Base-by-base conservation (phyloP, 2,797 vertebrate species). In the Vireo griseus region DNA sequence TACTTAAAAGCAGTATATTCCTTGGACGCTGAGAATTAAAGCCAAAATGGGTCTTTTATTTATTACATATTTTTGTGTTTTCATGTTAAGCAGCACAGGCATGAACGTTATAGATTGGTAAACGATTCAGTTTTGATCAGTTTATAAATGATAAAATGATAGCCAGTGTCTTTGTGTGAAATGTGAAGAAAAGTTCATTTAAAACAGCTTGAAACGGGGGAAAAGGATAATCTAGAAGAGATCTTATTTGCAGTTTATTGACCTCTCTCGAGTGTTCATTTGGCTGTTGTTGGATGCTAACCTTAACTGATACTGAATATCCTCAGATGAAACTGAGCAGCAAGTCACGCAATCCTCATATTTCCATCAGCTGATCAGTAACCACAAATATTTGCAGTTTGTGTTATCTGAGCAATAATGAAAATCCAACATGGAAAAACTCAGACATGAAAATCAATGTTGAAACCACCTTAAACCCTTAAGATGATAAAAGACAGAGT, bases 321-420 rank as follows among this genome's bases (percentile, higher is more conserved):
- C 92, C 86, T 96, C 84, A 61, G 88, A 97, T 78, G 81, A 91
- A 95, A 59, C 54, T 1, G 40, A 86, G 84, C 13, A 92, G 83
- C 54, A 81, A 96, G 96, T 97, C 94, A 97, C 58, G 59, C 94
- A 93, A 94, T 79, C 68, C 79, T 75, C 92, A 57, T 95, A 96
- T 95, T 96, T 94, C 93, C 95, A 92, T 87, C 94, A 95, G 94
- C 85, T 96, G 94, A 96, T 87, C 91, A 82, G 92, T 86, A 96
- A 97, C 97, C 97, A 97, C 97, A 98, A 97, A 77, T 97, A 98
- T 98, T 97, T 86, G 73, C 69, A 92, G 77, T 90, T 96, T 97
- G 95, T 86, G 93, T 96, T 97, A 97, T 97, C 97, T 95, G 82
- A 88, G 94, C 91, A 97, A 94, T 91, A 97, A 92, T 37, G 79